A percentile compares a stretch with the other conserved stretches of the same genome.
Conservation (phyloP, 2,797 vertebrate genomes). For the Dromococcyx pavoninus region DNA sequence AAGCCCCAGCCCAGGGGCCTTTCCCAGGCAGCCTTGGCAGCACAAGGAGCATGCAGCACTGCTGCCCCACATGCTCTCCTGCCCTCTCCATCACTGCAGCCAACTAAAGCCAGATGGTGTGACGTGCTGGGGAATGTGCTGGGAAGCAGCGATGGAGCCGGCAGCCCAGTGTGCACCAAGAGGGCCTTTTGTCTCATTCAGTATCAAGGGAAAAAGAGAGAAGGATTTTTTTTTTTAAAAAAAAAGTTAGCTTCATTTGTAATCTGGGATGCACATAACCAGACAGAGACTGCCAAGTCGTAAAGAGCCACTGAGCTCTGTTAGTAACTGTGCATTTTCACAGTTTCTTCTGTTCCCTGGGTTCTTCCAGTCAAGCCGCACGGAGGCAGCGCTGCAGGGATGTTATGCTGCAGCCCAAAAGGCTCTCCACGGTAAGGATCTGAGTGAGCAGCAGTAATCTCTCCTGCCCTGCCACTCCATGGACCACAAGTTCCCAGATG, state of each 20-base stretch:
- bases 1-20: background rate
- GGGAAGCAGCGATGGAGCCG: background rate
- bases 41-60: background rate
- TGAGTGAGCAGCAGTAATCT: background rate
- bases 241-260: background rate
- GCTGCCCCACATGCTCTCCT: rapidly evolving
- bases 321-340: background rate
- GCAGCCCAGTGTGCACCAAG: background rate
- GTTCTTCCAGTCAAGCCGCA: background rate
- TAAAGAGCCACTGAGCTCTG: background rate
- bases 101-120: background rate
- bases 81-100: background rate
- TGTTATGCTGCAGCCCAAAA: background rate
- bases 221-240: background rate
- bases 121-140: background rate
- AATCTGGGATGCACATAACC: background rate
- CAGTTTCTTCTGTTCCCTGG: background rate
- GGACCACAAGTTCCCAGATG: background rate
- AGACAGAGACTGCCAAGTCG: background rate
- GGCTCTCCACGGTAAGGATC: rapidly evolving
- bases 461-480: background rate
- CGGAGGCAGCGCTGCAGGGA: background rate
- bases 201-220: background rate
- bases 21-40: background rate
- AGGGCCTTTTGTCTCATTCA: background rate